phyloP scores from a whole-genome alignment of 1,140 invertebrate genomes.

The Papilio machaon region DNA sequence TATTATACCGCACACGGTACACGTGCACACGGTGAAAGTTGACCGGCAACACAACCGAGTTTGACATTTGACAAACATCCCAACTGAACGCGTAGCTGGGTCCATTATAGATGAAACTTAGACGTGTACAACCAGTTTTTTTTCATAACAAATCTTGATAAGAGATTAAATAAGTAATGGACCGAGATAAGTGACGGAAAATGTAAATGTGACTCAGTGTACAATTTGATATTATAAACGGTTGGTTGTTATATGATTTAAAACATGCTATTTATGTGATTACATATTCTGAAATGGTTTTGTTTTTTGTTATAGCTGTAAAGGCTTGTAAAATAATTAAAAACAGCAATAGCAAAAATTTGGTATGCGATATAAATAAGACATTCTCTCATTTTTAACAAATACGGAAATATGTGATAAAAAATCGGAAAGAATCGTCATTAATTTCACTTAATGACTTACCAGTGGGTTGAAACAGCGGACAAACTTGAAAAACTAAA shows the following conservation, averaged over 20 bases:
- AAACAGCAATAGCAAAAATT: background rate
- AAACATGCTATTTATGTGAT: background rate
- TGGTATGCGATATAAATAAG: background rate
- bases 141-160: conserved; percentile 26
- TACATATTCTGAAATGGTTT: background rate
- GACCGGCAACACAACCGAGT: background rate
- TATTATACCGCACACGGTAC: conserved; percentile 6
- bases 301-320: background rate
- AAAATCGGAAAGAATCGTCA: background rate
- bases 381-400: background rate
- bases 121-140: conserved; percentile 10
- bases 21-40: conserved; percentile 35
- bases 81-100: conserved; percentile 5
- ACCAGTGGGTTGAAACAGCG: background rate
- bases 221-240: background rate
- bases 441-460: conserved; percentile 5
- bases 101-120: background rate
- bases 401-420: conserved; percentile 4
- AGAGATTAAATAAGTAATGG: conserved; percentile 13
- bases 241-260: background rate
- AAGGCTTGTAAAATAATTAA: background rate
- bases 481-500: background rate
- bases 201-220: conserved; percentile 23
- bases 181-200: background rate
- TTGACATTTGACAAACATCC: conserved; percentile 33